Evolutionary conservation across 1,140 invertebrate species (phyloP).

Genomic region (Lordiphosa mommai): DNA sequence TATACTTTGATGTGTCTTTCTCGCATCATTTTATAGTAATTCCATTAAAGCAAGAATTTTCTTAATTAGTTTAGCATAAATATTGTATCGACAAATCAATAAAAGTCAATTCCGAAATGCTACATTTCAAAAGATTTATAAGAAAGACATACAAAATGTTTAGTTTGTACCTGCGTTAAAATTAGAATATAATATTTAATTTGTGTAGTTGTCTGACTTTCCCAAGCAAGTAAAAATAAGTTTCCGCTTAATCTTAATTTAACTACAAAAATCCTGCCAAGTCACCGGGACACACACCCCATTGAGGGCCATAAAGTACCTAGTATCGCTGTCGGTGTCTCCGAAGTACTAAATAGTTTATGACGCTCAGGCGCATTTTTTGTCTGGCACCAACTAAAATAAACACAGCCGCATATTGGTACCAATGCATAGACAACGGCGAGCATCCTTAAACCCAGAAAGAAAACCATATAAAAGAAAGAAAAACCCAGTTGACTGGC

Average conservation of each 20-base stretch:
- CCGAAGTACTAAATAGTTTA: conserved; percentile 43
- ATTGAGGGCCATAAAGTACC: conserved; percentile 20
- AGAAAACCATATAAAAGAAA: conserved; percentile 21
- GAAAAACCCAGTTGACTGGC: conserved; percentile 37
- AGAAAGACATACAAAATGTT: too few species aligned
- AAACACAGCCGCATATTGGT: conserved; percentile 20
- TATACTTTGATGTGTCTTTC: too few species aligned
- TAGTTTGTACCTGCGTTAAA: too few species aligned
- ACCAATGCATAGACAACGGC: conserved; percentile 32
- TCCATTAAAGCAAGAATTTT: too few species aligned
- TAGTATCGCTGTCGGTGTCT: conserved; percentile 20
- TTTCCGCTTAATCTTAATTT: not conserved
- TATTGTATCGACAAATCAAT: too few species aligned
- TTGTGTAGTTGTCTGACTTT: conserved; percentile 21
- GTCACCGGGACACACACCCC: conserved; percentile 9
- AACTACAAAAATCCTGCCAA: conserved; percentile 5
- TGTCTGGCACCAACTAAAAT: conserved; percentile 44
- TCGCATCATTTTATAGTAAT: too few species aligned
- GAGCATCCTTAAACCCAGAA: conserved; percentile 43
- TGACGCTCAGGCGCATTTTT: conserved; percentile 27
- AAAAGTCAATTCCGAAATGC: too few species aligned
- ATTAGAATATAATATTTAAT: too few species aligned
- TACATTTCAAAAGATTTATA: too few species aligned
- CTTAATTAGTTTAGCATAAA: too few species aligned
- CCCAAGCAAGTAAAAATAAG: not conserved